Percentiles rank a stretch among this genome's conserved stretches.
These are phyloP conservation scores for Paramuricea clavata DNA, from an alignment of 92 coral and sea anemone genomes.

Conservation along the genomic window DNA sequence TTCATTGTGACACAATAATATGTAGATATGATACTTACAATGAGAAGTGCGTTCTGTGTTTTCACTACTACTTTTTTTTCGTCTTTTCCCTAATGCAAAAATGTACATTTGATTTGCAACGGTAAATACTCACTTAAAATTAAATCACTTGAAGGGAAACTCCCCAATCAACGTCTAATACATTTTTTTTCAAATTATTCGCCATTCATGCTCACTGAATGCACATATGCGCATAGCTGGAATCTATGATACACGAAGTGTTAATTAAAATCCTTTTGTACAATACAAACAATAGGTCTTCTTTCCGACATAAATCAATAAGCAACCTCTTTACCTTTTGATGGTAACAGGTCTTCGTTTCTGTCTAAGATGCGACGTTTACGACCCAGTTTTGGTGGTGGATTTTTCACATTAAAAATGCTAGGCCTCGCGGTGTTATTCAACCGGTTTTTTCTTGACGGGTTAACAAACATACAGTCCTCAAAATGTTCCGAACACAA, in stretches of 20 bases:
- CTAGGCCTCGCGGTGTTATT: constrained; percentile 10
- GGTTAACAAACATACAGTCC: constrained; percentile 29
- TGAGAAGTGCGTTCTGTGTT: not conserved
- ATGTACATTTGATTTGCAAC: not conserved
- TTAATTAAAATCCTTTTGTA: no score
- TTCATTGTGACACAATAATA: no score
- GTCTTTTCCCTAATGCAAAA: not conserved
- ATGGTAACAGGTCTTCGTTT: not conserved
- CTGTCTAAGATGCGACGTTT: constrained; percentile 16
- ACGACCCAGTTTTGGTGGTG: constrained; percentile 25
- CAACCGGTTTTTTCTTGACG: not conserved
- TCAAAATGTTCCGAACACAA: constrained; percentile 26
- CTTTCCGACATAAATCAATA: not conserved
- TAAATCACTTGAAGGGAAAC: no score
- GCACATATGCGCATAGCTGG: no score
- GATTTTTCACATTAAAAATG: constrained; percentile 8
- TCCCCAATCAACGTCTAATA: no score
- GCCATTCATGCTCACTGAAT: no score
- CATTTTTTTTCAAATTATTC: no score
- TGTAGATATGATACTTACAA: not conserved
- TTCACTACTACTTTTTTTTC: not conserved
- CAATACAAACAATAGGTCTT: no score
- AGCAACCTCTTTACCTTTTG: not conserved
- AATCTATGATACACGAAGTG: no score
- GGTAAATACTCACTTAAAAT: not conserved